phyloP scores from a whole-genome alignment of 2,113 vertebrate species.

The Tragelaphus strepsiceros region DNA sequence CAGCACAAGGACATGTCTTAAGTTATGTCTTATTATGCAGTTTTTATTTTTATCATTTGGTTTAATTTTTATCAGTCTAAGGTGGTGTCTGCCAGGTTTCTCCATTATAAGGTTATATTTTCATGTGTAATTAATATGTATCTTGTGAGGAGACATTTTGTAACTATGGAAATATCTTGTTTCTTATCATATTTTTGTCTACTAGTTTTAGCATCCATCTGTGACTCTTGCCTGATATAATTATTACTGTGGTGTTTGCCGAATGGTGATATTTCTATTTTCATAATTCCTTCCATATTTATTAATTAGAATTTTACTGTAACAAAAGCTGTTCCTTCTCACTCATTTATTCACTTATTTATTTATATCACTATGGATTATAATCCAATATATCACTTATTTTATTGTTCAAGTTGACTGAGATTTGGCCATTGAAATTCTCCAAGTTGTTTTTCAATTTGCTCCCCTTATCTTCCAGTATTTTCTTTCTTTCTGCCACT shows the following conservation, averaged over 20 bases:
- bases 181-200: neutral
- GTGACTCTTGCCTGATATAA: neutral
- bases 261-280: neutral
- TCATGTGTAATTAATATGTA: neutral
- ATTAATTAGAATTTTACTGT: neutral
- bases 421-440: neutral
- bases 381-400: neutral
- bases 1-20: neutral
- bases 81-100: neutral
- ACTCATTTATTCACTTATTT: neutral
- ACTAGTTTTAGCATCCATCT: conserved; percentile 25
- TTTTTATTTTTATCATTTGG: neutral
- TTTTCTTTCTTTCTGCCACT: neutral
- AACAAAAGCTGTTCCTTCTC: neutral
- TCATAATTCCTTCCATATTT: neutral
- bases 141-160: neutral
- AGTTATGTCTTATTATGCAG: neutral
- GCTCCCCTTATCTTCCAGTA: neutral
- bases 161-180: neutral
- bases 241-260: neutral
- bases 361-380: neutral
- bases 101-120: neutral
- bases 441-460: neutral
- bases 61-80: neutral
- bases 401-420: neutral